Conservation (phyloP, 2,797 vertebrate genomes). For the Anas bahamensis region DNA sequence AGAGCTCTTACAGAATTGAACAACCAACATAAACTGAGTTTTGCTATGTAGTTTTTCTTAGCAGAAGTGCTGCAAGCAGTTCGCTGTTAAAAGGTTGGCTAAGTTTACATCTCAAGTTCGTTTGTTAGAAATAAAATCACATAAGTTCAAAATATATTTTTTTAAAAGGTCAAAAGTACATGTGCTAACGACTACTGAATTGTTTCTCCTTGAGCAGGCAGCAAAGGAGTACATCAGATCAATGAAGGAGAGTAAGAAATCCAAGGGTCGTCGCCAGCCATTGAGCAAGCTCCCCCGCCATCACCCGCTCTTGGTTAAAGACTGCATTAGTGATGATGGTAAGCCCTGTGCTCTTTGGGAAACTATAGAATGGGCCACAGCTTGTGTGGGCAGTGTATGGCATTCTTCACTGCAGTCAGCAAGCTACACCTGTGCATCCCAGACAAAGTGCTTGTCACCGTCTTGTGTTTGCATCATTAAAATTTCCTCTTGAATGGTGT, state of each 20-base stretch:
- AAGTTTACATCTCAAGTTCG: background rate
- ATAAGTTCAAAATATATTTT: background rate
- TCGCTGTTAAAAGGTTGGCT: background rate
- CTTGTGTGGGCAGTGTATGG: background rate
- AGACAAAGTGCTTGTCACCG: background rate
- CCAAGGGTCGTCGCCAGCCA: slow-evolving; percentile 88
- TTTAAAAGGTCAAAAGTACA: background rate
- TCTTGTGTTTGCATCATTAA: background rate
- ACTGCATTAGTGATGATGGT: slow-evolving; percentile 92
- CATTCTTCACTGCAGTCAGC: background rate
- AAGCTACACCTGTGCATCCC: background rate
- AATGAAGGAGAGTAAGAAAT: slow-evolving; percentile 85
- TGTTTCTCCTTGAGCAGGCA: slow-evolving; percentile 74
- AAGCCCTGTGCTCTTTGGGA: background rate
- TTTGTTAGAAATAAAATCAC: background rate
- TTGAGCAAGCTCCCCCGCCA: slow-evolving; percentile 90
- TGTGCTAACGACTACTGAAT: background rate
- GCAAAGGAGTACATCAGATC: slow-evolving; percentile 81
- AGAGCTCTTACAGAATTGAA: background rate
- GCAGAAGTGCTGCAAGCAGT: background rate
- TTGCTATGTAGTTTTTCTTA: background rate
- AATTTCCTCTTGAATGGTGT: background rate
- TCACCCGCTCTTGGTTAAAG: slow-evolving; percentile 90
- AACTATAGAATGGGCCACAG: background rate
- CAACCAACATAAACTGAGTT: background rate